Conservation (phyloP, 2,888 invertebrate genomes). For the Dinocampus coccinellae region DNA sequence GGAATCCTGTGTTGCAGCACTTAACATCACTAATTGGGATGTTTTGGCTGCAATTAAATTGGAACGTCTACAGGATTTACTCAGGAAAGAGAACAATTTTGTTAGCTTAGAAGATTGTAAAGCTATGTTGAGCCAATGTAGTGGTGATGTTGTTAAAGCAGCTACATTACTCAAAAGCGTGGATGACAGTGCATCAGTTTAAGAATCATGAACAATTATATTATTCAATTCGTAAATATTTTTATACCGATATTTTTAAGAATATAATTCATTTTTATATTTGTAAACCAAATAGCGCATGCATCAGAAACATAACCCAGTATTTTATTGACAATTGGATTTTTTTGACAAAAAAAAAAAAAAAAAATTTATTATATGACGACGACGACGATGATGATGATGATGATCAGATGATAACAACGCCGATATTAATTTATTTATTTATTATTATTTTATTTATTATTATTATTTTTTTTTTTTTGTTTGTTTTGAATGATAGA, state of each 20-base stretch:
- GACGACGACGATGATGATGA: too few species aligned
- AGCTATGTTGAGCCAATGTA: slow-evolving; percentile 63
- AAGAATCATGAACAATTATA: slow-evolving; percentile 17
- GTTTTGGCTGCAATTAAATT: slow-evolving; percentile 90
- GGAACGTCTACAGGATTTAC: slow-evolving; percentile 74
- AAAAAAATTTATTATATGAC: too few species aligned
- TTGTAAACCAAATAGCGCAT: not conserved
- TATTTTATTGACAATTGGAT: too few species aligned
- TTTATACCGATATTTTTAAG: not conserved
- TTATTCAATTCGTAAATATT: not conserved
- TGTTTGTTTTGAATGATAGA: too few species aligned
- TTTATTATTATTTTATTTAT: too few species aligned
- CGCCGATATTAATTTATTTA: too few species aligned
- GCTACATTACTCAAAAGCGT: slow-evolving; percentile 63
- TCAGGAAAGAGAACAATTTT: slow-evolving; percentile 65
- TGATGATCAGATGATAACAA: too few species aligned
- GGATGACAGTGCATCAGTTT: slow-evolving; percentile 65
- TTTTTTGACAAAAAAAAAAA: too few species aligned
- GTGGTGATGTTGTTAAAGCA: slow-evolving; percentile 66
- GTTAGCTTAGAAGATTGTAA: slow-evolving; percentile 65
- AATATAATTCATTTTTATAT: not conserved
- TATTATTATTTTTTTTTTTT: too few species aligned
- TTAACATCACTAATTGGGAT: slow-evolving; percentile 90
- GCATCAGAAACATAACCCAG: not conserved
- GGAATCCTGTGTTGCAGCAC: slow-evolving; percentile 82